Percentiles rank a stretch among this genome's conserved stretches.
These are phyloP conservation scores for Caretta caretta DNA, from an alignment of 2,113 vertebrate genomes.

Conservation along the genomic window DNA sequence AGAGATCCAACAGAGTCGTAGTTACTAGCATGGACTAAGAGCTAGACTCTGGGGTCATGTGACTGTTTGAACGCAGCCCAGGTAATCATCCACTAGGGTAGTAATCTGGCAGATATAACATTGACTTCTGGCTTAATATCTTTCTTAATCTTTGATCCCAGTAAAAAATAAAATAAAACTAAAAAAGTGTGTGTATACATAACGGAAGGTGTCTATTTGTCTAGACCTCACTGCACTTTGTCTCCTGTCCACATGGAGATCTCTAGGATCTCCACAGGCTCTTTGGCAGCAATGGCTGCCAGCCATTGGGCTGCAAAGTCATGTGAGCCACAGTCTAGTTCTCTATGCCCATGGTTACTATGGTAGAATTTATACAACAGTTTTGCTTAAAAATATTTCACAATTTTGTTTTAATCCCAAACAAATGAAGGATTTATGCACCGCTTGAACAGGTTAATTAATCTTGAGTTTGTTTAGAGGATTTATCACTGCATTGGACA, in stretches of 20 bases:
- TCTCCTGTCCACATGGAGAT: slow-evolving; percentile 37
- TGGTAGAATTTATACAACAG: slow-evolving; percentile 77
- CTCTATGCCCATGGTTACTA: slow-evolving; percentile 74
- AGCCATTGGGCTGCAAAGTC: slow-evolving; percentile 63
- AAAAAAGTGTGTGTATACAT: neutral
- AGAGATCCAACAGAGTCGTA: neutral
- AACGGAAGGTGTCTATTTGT: slow-evolving; percentile 31
- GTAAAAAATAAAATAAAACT: slow-evolving; percentile 1
- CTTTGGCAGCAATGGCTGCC: slow-evolving; percentile 67
- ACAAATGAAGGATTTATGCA: slow-evolving; percentile 79
- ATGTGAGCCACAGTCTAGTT: slow-evolving; percentile 68
- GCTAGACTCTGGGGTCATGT: slow-evolving; percentile 28
- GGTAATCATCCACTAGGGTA: neutral
- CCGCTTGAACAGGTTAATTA: slow-evolving; percentile 75
- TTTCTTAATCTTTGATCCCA: slow-evolving; percentile 49
- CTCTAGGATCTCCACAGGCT: slow-evolving; percentile 42
- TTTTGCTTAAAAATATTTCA: slow-evolving; percentile 80
- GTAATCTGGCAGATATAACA: slow-evolving; percentile 5
- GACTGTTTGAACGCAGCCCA: slow-evolving; percentile 33
- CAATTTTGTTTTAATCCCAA: slow-evolving; percentile 77
- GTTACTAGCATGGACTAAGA: neutral
- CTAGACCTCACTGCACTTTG: slow-evolving; percentile 11
- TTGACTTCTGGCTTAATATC: slow-evolving; percentile 4
- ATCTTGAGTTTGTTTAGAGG: slow-evolving; percentile 70
- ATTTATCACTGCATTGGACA: slow-evolving; percentile 56